These are phyloP conservation scores for Sus cebifrons DNA, from an alignment of 2,797 vertebrate genomes.

Conservation along the genomic window DNA sequence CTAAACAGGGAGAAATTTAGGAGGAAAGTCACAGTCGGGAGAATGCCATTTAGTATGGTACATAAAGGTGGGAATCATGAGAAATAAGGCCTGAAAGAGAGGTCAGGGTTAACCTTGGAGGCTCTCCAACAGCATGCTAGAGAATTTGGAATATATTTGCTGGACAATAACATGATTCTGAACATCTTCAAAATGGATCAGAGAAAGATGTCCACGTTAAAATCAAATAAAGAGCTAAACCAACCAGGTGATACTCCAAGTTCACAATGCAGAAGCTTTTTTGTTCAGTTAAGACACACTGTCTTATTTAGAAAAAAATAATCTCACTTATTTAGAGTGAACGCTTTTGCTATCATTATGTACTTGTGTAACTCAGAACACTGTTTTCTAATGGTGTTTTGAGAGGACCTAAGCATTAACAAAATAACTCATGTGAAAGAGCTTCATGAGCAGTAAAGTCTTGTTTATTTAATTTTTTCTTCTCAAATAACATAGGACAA, in stretches of 20 bases:
- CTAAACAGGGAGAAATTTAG: not conserved
- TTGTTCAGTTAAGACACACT: not conserved
- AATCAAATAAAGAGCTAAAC: constrained; percentile 10
- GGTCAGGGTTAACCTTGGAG: not conserved
- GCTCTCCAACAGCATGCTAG: not conserved
- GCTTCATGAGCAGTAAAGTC: not conserved
- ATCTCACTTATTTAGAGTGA: not conserved
- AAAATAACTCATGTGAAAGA: not conserved
- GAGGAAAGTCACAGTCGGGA: not conserved
- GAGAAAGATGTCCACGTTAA: constrained; percentile 5
- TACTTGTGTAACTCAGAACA: not conserved
- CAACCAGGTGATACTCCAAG: not conserved
- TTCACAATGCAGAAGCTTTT: not conserved
- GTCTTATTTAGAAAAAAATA: not conserved
- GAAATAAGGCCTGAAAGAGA: not conserved
- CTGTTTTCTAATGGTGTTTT: not conserved
- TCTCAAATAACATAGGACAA: constrained; percentile 11
- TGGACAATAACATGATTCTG: not conserved
- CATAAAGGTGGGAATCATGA: not conserved
- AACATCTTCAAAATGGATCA: constrained; percentile 22
- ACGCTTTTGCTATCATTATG: not conserved
- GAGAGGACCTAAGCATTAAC: not conserved
- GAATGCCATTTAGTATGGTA: not conserved
- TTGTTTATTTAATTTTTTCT: constrained; percentile 25
- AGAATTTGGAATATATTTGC: not conserved